Base-by-base conservation (phyloP, 2,797 vertebrate genomes). In the Ambastaia sidthimunki region DNA sequence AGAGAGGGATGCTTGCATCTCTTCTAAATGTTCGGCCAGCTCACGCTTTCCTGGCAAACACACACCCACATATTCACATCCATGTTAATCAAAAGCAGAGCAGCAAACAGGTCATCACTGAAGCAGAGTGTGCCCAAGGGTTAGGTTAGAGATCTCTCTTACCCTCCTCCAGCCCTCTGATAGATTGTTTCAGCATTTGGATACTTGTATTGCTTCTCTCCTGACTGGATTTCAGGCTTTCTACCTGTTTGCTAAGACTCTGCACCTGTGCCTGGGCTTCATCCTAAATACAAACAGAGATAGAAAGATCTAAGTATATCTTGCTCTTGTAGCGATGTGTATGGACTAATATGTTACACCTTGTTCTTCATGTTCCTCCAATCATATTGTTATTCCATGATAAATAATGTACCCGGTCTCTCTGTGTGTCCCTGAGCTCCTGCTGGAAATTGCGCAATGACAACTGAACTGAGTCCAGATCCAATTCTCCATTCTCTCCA, bases 101-200 rank as follows among this genome's bases (percentile, higher is more conserved):
- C 57, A 16, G 11, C 28, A 78, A 41, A 81, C 19, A 52, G 47
- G 15, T 57, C 63, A 47, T 62, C 44, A 55, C n/a, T 11, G 21
- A 69, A 44, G 60, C 11, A 62, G 28, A 1, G 11, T 80, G 34
- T 25, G 21, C 52, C 12, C 47, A 62, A 34, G 57, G 15, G 50
- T 54, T 9, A 47, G 25, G 21, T 12, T 57, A 55, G 23, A 67
- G 23, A 16, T 73, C 66, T 4, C 54, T 71, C 84, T 86, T 86
- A 95, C 95, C 94, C 81, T 94, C 90, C 66, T 96, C 91, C 0
- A 90, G 87, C 16, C 92, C 87, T 15, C 85, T 89, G 80, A 95
- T 86, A 5, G 90, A 87, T 47, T 69, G 91, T 86, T 94, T 93
- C 18, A 96, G 90, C 80, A 93, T 93, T 78, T 86, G 85, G 5